Percentiles rank a stretch among this genome's conserved stretches.
phyloP scores from a whole-genome alignment of 2,797 vertebrate genomes.

The Tarsius wallacei region DNA sequence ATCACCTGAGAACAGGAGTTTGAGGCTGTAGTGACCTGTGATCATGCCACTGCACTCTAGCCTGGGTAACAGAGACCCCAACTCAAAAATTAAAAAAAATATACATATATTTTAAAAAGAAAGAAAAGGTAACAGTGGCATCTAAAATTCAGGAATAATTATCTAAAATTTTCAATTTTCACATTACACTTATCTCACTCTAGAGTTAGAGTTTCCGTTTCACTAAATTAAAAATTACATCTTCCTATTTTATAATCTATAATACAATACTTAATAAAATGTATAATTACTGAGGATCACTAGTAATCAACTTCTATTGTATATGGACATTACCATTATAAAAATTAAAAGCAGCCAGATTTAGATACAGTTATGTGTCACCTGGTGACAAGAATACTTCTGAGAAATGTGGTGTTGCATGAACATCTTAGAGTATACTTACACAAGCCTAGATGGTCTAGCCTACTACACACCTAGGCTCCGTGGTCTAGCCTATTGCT shows the following conservation, averaged over 20 bases:
- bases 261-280: constrained; percentile 45
- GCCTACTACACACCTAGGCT: background rate
- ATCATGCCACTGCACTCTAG: no score
- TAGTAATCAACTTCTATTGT: constrained; percentile 57
- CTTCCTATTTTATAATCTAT: constrained; percentile 24
- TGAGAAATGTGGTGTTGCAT: background rate
- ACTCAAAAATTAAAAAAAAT: no score
- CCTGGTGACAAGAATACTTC: background rate
- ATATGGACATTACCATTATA: background rate
- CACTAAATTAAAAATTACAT: constrained; percentile 27
- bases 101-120: no score
- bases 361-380: background rate
- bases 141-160: constrained; percentile 60
- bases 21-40: no score
- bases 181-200: background rate
- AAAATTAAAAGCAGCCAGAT: constrained; percentile 42
- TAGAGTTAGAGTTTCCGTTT: constrained; percentile 47
- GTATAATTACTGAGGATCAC: background rate
- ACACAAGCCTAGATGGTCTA: background rate
- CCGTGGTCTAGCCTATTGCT: background rate
- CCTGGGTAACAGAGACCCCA: no score
- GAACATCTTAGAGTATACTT: background rate
- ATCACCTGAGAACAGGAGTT: no score
- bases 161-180: constrained; percentile 56
- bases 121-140: background rate